Percentiles rank a stretch among this genome's conserved stretches.
Evolutionary conservation across 2,888 invertebrate genomes (phyloP).

Genomic region (Cephus pygmeus): DNA sequence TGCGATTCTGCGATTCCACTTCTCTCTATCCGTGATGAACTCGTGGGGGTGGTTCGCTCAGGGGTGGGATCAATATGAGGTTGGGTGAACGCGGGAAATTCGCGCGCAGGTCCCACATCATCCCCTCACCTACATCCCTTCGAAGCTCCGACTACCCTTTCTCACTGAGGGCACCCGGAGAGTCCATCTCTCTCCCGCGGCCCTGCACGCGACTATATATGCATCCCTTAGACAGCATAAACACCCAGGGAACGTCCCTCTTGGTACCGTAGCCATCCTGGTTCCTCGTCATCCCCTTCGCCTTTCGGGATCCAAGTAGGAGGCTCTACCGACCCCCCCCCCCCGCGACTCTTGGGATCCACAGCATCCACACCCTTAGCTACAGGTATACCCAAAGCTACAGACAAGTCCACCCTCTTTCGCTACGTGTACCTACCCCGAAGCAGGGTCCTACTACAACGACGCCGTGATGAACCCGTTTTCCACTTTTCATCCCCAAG

Average conservation of each 20-base stretch:
- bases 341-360: conserved; percentile 16
- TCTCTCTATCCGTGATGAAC: conserved; percentile 19
- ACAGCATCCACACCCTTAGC: conserved; percentile 24
- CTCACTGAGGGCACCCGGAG: background rate
- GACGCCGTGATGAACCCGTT: no score
- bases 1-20: conserved; percentile 45
- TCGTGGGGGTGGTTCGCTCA: conserved; percentile 30
- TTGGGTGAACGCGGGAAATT: conserved; percentile 65
- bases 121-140: conserved; percentile 23
- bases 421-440: no score
- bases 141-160: conserved; percentile 25
- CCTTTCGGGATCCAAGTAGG: background rate
- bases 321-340: conserved; percentile 13
- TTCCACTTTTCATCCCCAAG: no score
- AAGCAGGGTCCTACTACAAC: no score
- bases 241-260: no score
- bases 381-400: no score
- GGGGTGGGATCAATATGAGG: conserved; percentile 66
- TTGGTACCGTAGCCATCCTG: no score
- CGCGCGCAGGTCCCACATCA: conserved; percentile 63
- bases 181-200: background rate
- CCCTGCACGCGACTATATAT: background rate
- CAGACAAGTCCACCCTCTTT: no score
- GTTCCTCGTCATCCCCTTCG: conserved; percentile 10
- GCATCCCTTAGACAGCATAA: background rate